Evolutionary conservation across 2,888 invertebrate species (phyloP), one percentile per base, ranked within the genome.

Genomic region (Cryptus viduatorius): DNA sequence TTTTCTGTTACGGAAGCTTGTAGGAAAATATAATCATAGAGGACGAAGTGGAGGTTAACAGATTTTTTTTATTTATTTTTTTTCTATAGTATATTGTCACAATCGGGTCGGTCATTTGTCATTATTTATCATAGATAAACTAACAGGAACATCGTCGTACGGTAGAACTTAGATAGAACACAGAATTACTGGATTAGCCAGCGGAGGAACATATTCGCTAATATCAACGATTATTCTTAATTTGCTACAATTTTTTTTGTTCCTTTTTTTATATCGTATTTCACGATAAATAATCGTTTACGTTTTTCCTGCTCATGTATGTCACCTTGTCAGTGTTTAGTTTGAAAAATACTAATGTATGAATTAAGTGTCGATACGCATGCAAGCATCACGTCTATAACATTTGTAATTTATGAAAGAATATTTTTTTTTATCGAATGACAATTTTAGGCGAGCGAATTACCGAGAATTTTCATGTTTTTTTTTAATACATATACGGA

Each of bases 291-390:
- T 48, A 10, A 73, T 72, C 71, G 71, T 61, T 48, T 76, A n/a
- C 48, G 29, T 65, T 76, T 73, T 59, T 48, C 56, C 68, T 72
- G 80, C 84, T 81, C 77, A 65, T 81, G 77, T 78, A 71, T 81
- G 83, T 84, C 72, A 75, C 61, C 24, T 56, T 84, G 56, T 84
- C 61, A 48, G 19, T 84, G 73, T 81, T 69, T 81, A 69, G 80
- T 78, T 84, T 78, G 48, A 76, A 24, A 50, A 59, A 59, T 24
- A 12, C 48, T 44, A 59, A 80, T 76, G 71, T 64, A 19, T 50
- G 12, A 53, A 50, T 37, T 31, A 37, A 61, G 65, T 84, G 72
- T 72, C 42, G 46, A 72, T 69, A 29, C 29, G 83, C 83, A 83
- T 83, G 83, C 31, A 48, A 24, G 44, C 44, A 77, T 48, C 67